Evolutionary conservation across 2,888 invertebrate genomes (phyloP), one percentile per base, ranked within the genome.

Genomic region (Hirtodrosophila duncani): DNA sequence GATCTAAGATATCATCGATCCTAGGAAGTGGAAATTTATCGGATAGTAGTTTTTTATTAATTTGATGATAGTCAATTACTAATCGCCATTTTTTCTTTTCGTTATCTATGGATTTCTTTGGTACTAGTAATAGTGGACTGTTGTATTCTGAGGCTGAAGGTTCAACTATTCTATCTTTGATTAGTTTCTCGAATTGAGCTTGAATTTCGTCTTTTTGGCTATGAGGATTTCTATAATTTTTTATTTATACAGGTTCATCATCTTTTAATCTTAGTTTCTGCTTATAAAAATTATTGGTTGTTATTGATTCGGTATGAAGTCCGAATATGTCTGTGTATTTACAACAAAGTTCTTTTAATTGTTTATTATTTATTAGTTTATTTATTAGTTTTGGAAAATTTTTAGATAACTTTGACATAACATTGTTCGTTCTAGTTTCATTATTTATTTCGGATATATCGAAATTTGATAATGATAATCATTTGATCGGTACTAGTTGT

Each of bases 381-480:
- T n/a, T n/a, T n/a, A 20, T 5, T 20, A 20, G 3, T 20, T 20
- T 20, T 6, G 20, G 20, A 6, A 20, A 20, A 6, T 20, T 20
- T 20, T 20, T n/a, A 20, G 20, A 5, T 20, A 20, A 6, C 20
- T 20, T 20, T 20, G 20, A 20, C 20, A 20, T 51, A 13, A 23
- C 1, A 23, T 50, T 26, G 10, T 41, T 31, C 13, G 46, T 53
- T 31, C n/a, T 53, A 42, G 10, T 46, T n/a, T n/a, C n/a, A n/a
- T n/a, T n/a, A n/a, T n/a, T n/a, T n/a, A n/a, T n/a, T n/a, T n/a
- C n/a, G n/a, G n/a, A n/a, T n/a, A n/a, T n/a, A n/a, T n/a, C n/a
- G n/a, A n/a, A n/a, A n/a, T n/a, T n/a, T n/a, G n/a, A n/a, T n/a
- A n/a, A n/a, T n/a, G n/a, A n/a, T n/a, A n/a, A n/a, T n/a, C n/a